These are phyloP conservation scores for Erinaceus europaeus DNA, from an alignment of 2,113 vertebrate genomes.

Conservation along the genomic window DNA sequence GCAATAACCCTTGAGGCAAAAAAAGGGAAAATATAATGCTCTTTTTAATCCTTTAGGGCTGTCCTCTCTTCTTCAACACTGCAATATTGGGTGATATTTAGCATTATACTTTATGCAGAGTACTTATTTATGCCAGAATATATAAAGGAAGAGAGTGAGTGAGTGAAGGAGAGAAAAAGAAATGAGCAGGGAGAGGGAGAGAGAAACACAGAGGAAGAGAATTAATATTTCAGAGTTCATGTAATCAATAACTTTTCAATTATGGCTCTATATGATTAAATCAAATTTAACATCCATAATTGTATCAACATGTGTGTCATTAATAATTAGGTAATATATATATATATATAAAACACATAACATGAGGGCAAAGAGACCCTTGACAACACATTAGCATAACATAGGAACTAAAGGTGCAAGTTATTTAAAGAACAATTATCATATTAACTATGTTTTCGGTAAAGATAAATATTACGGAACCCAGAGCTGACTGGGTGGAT, in stretches of 20 bases:
- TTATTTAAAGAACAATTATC: not conserved
- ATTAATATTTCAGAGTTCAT: not conserved
- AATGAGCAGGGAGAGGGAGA: not conserved
- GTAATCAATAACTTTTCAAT: not conserved
- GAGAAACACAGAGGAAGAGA: not conserved
- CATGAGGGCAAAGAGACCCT: not conserved
- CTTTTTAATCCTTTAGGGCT: not conserved
- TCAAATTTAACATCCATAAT: not conserved
- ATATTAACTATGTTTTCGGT: not conserved
- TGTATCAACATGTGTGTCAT: not conserved
- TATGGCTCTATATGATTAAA: not conserved
- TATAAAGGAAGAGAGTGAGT: not conserved
- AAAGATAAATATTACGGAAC: too few relatives aligned
- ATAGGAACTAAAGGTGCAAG: not conserved
- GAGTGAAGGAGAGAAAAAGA: not conserved
- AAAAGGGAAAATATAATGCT: too few relatives aligned
- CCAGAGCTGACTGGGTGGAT: too few relatives aligned
- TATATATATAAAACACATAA: not conserved
- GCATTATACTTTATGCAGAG: not conserved
- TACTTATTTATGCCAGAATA: not conserved
- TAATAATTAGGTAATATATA: not conserved
- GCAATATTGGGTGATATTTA: not conserved
- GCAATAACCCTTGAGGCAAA: too few relatives aligned
- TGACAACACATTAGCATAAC: not conserved
- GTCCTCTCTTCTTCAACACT: not conserved